Evolutionary conservation across 2,797 vertebrate genomes (phyloP).

Genomic region (Manis javanica): DNA sequence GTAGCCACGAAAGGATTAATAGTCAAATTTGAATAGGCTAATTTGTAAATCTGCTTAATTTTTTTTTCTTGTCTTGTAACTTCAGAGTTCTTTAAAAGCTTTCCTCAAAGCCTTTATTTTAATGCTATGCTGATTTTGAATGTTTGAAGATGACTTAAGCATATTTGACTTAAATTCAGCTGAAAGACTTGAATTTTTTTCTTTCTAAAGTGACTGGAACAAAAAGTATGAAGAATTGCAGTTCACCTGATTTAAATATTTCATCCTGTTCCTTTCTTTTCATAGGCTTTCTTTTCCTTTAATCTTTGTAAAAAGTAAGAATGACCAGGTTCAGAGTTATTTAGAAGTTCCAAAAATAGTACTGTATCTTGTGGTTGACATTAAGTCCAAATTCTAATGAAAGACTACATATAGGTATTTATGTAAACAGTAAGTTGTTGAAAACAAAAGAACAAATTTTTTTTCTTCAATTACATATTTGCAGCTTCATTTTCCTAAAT

Average conservation of each 20-base stretch:
- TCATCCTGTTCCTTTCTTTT: neutral
- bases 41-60: conserved; percentile 6
- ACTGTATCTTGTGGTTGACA: neutral
- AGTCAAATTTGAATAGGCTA: neutral
- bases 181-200: conserved; percentile 43
- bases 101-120: neutral
- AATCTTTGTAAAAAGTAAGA: conserved; percentile 19
- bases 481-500: neutral
- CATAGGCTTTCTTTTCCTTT: conserved; percentile 21
- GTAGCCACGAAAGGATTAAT: neutral
- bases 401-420: neutral
- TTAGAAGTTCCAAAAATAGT: neutral
- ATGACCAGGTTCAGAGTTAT: conserved; percentile 6
- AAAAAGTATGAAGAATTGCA: conserved; percentile 34
- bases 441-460: neutral
- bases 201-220: neutral
- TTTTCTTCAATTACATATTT: neutral
- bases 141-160: neutral
- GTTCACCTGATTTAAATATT: neutral
- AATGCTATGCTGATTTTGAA: conserved; percentile 43
- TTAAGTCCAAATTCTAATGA: conserved; percentile 32
- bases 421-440: conserved; percentile 1
- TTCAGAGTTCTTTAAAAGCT: neutral
- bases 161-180: conserved; percentile 43
- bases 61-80: conserved; percentile 42